Evolutionary conservation across 2,888 invertebrate species (phyloP).

Genomic region (Drosophila barbarae): DNA sequence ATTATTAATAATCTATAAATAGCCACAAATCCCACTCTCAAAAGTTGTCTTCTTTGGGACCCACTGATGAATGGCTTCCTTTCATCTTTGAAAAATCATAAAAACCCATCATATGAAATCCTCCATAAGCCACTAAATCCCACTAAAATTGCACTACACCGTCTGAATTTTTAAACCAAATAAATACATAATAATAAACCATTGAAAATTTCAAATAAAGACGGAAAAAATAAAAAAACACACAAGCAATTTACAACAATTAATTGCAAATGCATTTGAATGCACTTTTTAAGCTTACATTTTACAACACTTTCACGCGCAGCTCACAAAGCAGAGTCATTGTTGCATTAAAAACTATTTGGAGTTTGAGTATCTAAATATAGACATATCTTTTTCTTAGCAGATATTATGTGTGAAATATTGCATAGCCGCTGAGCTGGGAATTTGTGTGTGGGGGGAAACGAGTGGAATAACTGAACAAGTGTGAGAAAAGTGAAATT

Average conservation of each 20-base stretch:
- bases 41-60: neutral
- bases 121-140: neutral
- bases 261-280: slow-evolving; percentile 57
- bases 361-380: slow-evolving; percentile 15
- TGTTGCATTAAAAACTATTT: slow-evolving; percentile 33
- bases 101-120: neutral
- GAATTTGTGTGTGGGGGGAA: slow-evolving; percentile 11
- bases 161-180: neutral
- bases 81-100: neutral
- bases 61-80: no score
- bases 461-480: slow-evolving; percentile 13
- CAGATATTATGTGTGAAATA: slow-evolving; percentile 33
- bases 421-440: slow-evolving; percentile 10
- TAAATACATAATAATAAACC: slow-evolving; percentile 36
- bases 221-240: neutral
- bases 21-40: no score
- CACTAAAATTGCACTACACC: neutral
- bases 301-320: slow-evolving; percentile 61
- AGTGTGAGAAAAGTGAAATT: slow-evolving; percentile 36
- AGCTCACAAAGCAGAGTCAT: slow-evolving; percentile 36
- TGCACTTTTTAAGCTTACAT: slow-evolving; percentile 56
- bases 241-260: slow-evolving; percentile 45
- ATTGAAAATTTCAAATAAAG: slow-evolving; percentile 12
- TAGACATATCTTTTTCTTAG: neutral
- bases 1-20: no score